Percentiles rank a stretch among this genome's conserved stretches.
Evolutionary conservation across 2,888 invertebrate genomes (phyloP).

Genomic region (Abscondita cerata): DNA sequence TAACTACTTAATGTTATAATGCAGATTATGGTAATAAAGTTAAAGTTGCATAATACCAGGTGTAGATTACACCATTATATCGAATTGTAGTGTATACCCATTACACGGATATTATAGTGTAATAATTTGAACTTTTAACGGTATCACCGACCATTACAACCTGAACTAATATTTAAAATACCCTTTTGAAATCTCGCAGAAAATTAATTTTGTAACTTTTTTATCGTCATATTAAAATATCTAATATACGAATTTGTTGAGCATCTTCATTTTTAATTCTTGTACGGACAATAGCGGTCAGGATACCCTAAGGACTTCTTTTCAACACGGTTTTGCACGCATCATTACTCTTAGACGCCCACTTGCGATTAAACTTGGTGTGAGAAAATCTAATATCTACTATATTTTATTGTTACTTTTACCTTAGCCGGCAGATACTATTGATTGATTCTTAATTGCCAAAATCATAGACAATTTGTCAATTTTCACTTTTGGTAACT

Average conservation of each 20-base stretch:
- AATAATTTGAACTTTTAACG: conserved; percentile 11
- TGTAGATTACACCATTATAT: conserved; percentile 7
- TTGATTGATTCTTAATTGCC: too few relatives aligned
- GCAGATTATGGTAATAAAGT: conserved; percentile 8
- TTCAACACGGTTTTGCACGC: conserved; percentile 34
- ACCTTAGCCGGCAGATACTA: conserved; percentile 16
- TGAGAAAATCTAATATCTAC: conserved; percentile 25
- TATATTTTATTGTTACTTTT: conserved; percentile 24
- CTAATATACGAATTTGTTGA: not conserved
- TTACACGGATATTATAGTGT: conserved; percentile 11
- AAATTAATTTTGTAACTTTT: not conserved
- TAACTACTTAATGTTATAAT: conserved; percentile 7
- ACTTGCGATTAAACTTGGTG: conserved; percentile 26
- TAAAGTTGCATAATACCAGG: conserved; percentile 9
- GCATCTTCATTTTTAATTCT: conserved; percentile 5
- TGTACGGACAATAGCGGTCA: conserved; percentile 27
- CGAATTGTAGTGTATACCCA: conserved; percentile 1
- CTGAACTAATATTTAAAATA: not conserved
- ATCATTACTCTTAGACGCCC: conserved; percentile 32
- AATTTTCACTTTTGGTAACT: too few relatives aligned
- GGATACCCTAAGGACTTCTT: conserved; percentile 30
- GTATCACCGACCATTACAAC: not conserved
- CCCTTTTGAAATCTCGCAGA: not conserved
- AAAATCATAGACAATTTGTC: too few relatives aligned
- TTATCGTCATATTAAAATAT: too few relatives aligned